These are phyloP conservation scores for Sturnira hondurensis DNA, from an alignment of 2,113 vertebrate genomes.

Conservation along the genomic window DNA sequence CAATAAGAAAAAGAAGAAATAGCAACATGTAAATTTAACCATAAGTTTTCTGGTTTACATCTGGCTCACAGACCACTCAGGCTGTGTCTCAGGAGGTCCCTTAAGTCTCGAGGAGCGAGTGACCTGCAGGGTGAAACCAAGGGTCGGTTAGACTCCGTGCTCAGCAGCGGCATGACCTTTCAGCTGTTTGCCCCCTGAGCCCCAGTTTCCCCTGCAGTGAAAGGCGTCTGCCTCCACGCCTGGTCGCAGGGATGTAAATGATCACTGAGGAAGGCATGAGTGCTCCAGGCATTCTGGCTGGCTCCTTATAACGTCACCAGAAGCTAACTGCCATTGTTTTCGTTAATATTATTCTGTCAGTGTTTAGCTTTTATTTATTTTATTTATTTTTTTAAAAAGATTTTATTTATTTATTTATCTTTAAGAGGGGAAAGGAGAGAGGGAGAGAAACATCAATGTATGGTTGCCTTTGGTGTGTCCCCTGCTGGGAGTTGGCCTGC, in stretches of 20 bases:
- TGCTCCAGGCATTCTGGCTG: not conserved
- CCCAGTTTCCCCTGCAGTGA: not conserved
- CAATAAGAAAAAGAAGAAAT: not conserved
- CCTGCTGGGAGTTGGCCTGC: too few relatives aligned
- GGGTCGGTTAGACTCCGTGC: not conserved
- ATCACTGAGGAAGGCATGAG: not conserved
- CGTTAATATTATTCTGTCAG: not conserved
- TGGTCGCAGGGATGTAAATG: not conserved
- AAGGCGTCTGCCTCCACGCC: not conserved
- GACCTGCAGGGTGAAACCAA: not conserved
- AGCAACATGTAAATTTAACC: not conserved
- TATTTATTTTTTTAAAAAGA: too few relatives aligned
- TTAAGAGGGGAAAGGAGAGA: too few relatives aligned
- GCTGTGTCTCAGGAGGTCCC: not conserved
- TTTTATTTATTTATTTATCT: too few relatives aligned
- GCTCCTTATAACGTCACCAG: not conserved
- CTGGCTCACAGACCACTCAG: not conserved
- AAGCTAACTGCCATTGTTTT: not conserved
- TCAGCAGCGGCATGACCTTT: too few relatives aligned
- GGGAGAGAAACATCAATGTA: too few relatives aligned
- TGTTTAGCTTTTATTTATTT: not conserved
- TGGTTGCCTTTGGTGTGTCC: too few relatives aligned
- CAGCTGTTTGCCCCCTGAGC: not conserved
- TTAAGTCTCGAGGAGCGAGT: not conserved
- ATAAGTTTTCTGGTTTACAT: accelerated